Percentiles rank a stretch among this genome's conserved stretches.
phyloP scores from a whole-genome alignment of 2,888 invertebrate species.

The Stenoptilia bipunctidactyla region DNA sequence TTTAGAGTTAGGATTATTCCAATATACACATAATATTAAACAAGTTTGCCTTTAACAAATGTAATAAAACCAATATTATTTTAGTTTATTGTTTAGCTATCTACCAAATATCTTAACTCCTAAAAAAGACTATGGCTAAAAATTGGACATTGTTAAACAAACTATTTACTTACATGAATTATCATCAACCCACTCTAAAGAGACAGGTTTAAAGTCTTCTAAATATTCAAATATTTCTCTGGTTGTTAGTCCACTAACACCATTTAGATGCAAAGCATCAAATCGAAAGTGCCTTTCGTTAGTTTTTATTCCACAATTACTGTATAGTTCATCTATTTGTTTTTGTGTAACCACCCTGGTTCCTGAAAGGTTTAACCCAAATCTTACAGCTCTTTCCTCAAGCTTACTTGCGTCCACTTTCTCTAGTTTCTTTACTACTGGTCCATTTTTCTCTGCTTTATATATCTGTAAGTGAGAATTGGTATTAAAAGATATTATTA shows the following conservation, averaged over 20 bases:
- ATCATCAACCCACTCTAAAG: conserved; percentile 86
- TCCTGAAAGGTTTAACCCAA: conserved; percentile 55
- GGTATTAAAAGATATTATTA: too few relatives aligned
- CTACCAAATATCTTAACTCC: too few relatives aligned
- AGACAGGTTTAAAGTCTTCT: conserved; percentile 80
- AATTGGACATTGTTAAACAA: too few relatives aligned
- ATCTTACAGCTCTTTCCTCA: conserved; percentile 55
- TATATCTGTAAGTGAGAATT: conserved; percentile 28
- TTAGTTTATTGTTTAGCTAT: too few relatives aligned
- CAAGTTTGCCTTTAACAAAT: not conserved
- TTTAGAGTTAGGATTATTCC: too few relatives aligned
- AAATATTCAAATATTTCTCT: conserved; percentile 86
- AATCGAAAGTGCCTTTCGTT: conserved; percentile 76
- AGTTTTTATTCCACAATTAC: conserved; percentile 54
- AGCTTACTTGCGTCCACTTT: conserved; percentile 53
- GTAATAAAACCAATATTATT: not conserved
- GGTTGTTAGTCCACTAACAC: conserved; percentile 81
- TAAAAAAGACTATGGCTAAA: too few relatives aligned
- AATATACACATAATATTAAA: not conserved
- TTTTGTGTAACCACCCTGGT: conserved; percentile 50
- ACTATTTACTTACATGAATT: conserved; percentile 77
- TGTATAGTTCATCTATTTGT: conserved; percentile 59
- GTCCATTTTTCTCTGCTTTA: conserved; percentile 41
- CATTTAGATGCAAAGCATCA: conserved; percentile 82
- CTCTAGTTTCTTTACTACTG: conserved; percentile 40